Conservation (phyloP, 2,888 invertebrate species). For the Drosophila vallismaia region DNA sequence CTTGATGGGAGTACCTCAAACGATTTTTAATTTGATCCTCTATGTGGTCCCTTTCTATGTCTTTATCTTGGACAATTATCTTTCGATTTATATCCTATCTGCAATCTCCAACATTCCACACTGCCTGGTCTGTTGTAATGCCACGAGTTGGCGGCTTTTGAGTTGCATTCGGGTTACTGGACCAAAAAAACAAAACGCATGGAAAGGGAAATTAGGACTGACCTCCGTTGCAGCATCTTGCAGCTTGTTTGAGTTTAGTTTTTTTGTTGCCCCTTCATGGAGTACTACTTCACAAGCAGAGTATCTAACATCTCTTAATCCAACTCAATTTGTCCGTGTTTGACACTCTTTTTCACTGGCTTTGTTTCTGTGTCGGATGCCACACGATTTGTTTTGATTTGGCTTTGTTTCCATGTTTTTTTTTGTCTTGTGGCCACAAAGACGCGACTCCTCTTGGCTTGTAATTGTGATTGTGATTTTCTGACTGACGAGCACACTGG, state of each 20-base stretch:
- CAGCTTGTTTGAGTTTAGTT: constrained; percentile 50
- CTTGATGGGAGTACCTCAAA: background rate
- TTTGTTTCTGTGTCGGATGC: constrained; percentile 37
- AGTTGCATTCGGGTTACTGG: constrained; percentile 36
- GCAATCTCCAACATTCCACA: background rate
- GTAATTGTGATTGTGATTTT: constrained; percentile 69
- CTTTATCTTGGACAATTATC: background rate
- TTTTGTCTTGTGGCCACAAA: constrained; percentile 28
- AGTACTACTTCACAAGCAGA: constrained; percentile 4
- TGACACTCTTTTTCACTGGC: constrained; percentile 42
- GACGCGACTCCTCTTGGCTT: constrained; percentile 26
- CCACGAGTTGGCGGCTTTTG: background rate
- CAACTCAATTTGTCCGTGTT: constrained; percentile 53
- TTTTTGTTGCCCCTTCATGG: constrained; percentile 6
- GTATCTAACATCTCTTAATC: constrained; percentile 17
- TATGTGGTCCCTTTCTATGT: too few relatives aligned
- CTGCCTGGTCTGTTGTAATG: constrained; percentile 1
- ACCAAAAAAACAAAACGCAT: constrained; percentile 15
- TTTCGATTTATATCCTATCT: background rate
- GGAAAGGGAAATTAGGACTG: constrained; percentile 37
- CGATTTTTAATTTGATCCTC: too few relatives aligned
- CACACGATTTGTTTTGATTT: constrained; percentile 61
- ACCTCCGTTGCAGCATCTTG: constrained; percentile 53
- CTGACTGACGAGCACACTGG: constrained; percentile 20
- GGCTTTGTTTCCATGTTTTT: constrained; percentile 20